Evolutionary conservation across 1,140 invertebrate genomes (phyloP), one percentile per base, ranked within the genome.

Genomic region (Coenobita brevimanus): DNA sequence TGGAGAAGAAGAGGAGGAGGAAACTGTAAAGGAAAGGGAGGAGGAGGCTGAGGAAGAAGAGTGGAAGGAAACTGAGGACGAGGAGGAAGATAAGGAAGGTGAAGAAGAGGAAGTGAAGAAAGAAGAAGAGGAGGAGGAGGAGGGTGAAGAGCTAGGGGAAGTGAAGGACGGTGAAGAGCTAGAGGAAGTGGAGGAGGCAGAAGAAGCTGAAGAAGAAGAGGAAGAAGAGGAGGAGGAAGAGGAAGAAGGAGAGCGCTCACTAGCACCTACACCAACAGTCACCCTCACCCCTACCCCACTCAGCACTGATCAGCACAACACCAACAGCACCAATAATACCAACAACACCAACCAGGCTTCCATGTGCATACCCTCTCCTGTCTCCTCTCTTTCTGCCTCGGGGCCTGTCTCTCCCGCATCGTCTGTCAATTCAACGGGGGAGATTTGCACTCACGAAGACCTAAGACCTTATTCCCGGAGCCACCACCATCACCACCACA

Each of bases 221-320:
- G 6, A 50, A 50, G 46, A 50, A 76, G 84, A 79, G 76, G 79
- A 81, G 84, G 76, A 79, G 84, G 33, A 62, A 62, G 84, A 87
- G 84, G 57, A 83, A 67, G 84, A 76, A 36, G 84, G 71, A 62
- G 76, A 87, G 41, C 33, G 41, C 24, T 43, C 76, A 75, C 84
- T 76, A 41, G 75, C 76, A 46, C 84, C 76, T 33, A 57, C 76
- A 50, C 84, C 84, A 60, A 87, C 76, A 38, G 84, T 87, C 84
- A 87, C 84, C 84, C 84, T 87, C 84, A 87, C 84, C 60, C 84
- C 84, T 62, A 87, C 84, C 64, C 62, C 84, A 57, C 84, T 57
- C 41, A 46, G 27, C 21, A 46, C 54, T 46, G 46, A 27, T 13
- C 82, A 71, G 38, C n/a, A 33, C 41, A 43, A 75, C 57, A 36